Base-by-base conservation (phyloP, 2,113 vertebrate genomes). In the Nerophis ophidion region DNA sequence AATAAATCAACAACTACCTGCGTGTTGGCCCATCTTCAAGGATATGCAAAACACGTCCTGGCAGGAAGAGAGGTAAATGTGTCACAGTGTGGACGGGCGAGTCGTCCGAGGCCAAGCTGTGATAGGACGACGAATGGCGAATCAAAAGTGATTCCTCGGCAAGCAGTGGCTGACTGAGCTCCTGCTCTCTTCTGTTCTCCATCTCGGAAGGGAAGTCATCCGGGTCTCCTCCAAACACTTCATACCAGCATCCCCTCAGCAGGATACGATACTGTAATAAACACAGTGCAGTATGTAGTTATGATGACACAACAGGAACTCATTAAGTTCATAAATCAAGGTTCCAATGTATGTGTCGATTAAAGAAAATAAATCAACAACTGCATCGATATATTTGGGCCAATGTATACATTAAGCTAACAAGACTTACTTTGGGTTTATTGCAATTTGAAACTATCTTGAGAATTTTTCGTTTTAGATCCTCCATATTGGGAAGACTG, bases 401-500 rank as follows among this genome's bases (percentile, higher is more conserved):
- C 26, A 26, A 4, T 26, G 4, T 26, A 26, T 26, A 26, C 10
- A 0, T 13, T 13, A 35, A 9, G 2, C 34, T 5, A 4, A 36
- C 15, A 2, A 1, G 5, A 35, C 49, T 70, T 74, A 98, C 97
- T 92, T 98, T 99, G 1, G 97, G 95, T 59, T 92, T 95, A 75
- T 87, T 95, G 81, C 95, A 97, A 75, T 95, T 93, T 36, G 95
- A 93, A 9, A 99, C 93, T 55, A 97, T 94, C 72, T 93, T 90
- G 26, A 98, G 79, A 62, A 99, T 90, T 65, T 90, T 90, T 70
- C 69, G 92, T 86, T 98, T 99, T 66, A 99, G 75, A 49, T 98
- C 95, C 68, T 97, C 95, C 92, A 99, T 89, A 78, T 95, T 99
- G 60, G 93, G 90, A 83, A 98, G 92, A 65, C 97, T 99, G 71